A percentile compares a stretch with the other conserved stretches of the same genome.
These are phyloP conservation scores for Scaptomyza hsui DNA, from an alignment of 1,140 invertebrate genomes.

Conservation along the genomic window DNA sequence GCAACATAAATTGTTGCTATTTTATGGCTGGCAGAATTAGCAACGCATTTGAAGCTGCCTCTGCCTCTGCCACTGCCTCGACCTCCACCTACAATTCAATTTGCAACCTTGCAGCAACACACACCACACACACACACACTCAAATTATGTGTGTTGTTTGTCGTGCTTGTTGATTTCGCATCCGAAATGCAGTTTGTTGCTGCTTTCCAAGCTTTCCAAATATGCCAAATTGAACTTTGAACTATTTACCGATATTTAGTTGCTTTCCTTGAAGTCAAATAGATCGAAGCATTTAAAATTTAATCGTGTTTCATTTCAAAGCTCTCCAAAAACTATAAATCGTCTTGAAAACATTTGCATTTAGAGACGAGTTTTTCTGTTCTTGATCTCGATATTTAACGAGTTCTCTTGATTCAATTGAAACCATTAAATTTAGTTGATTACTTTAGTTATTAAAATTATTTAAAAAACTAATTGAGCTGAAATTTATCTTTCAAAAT, in stretches of 20 bases:
- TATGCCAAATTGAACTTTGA: constrained; percentile 39
- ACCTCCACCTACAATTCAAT: constrained; percentile 75
- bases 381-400: constrained; percentile 8
- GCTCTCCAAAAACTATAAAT: constrained; percentile 6
- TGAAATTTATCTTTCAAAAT: too few species aligned
- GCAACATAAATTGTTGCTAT: constrained; percentile 44
- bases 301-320: background rate
- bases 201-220: constrained; percentile 50
- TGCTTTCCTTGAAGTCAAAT: constrained; percentile 12
- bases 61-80: constrained; percentile 34
- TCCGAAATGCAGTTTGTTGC: constrained; percentile 20
- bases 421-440: background rate
- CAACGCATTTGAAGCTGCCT: constrained; percentile 40
- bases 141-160: constrained; percentile 47
- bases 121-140: constrained; percentile 19
- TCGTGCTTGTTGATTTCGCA: constrained; percentile 4
- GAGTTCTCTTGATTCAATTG: background rate
- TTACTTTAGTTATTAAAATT: background rate
- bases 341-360: constrained; percentile 9
- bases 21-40: constrained; percentile 64
- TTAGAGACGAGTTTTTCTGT: constrained; percentile 6
- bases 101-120: constrained; percentile 62
- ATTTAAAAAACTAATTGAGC: background rate
- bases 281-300: constrained; percentile 4
- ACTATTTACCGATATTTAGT: constrained; percentile 16